These are phyloP conservation scores for Drosophila erecta DNA, from an alignment of 1,140 invertebrate species.

Conservation along the genomic window DNA sequence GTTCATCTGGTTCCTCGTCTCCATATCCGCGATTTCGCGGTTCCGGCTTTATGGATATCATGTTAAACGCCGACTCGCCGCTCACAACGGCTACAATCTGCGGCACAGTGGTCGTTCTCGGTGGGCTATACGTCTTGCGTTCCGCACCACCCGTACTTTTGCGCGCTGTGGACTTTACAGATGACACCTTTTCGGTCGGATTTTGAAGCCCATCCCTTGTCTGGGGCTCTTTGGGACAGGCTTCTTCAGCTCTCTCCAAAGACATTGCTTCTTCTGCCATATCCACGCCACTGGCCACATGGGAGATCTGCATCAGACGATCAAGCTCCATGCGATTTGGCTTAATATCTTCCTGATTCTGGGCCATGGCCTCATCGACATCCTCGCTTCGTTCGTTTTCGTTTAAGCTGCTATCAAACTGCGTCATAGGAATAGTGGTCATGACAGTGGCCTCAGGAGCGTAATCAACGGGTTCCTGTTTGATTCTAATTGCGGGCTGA, in stretches of 20 bases:
- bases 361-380: conserved; percentile 4
- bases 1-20: conserved; percentile 37
- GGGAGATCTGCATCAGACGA: conserved; percentile 70
- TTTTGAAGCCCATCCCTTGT: not conserved
- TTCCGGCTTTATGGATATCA: conserved; percentile 65
- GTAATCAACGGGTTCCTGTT: conserved; percentile 62
- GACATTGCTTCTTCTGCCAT: conserved; percentile 64
- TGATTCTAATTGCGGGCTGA: conserved; percentile 31
- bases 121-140: not conserved
- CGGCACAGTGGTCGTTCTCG: conserved; percentile 32
- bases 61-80: conserved; percentile 40
- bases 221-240: conserved; percentile 19
- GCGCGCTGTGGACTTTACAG: conserved; percentile 53
- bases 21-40: conserved; percentile 62
- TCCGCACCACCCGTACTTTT: conserved; percentile 55
- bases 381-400: conserved; percentile 2
- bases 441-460: conserved; percentile 59
- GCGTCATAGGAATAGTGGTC: conserved; percentile 76
- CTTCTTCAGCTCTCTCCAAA: conserved; percentile 43
- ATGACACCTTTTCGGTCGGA: not conserved
- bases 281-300: conserved; percentile 67
- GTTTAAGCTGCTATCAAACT: conserved; percentile 51
- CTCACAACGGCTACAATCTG: conserved; percentile 66
- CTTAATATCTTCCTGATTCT: conserved; percentile 59
- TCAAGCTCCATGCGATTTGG: conserved; percentile 74